These are phyloP conservation scores for Lamprotornis superbus DNA, from an alignment of 2,113 vertebrate species.

Conservation along the genomic window DNA sequence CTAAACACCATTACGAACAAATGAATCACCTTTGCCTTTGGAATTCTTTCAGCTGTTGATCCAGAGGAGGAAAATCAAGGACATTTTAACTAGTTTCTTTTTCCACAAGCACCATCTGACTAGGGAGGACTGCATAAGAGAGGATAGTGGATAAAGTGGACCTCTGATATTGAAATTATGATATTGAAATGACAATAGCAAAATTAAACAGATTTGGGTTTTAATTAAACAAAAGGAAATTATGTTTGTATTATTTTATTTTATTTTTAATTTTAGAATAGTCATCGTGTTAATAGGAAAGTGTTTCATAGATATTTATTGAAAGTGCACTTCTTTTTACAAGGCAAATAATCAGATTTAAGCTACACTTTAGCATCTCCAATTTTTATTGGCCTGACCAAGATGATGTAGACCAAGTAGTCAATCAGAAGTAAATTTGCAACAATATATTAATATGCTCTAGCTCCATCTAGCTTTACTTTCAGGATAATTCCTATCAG, in stretches of 20 bases:
- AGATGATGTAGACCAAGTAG: neutral
- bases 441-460: conserved; percentile 40
- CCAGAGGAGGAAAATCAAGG: neutral
- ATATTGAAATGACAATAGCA: neutral
- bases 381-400: neutral
- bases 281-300: neutral
- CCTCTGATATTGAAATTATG: neutral
- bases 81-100: neutral
- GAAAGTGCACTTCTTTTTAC: neutral
- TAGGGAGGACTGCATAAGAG: neutral
- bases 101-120: neutral
- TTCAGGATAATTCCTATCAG: neutral
- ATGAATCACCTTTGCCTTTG: neutral
- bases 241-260: neutral
- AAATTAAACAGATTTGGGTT: neutral
- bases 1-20: neutral
- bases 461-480: conserved; percentile 75
- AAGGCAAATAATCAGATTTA: neutral
- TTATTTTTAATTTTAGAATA: neutral
- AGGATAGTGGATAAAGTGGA: neutral
- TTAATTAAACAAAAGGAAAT: neutral
- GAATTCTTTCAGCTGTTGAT: neutral
- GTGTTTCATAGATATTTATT: neutral
- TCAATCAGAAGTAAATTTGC: neutral
- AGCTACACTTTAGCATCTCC: neutral